Conservation (phyloP, 2,113 vertebrate genomes). For the Meriones unguiculatus region DNA sequence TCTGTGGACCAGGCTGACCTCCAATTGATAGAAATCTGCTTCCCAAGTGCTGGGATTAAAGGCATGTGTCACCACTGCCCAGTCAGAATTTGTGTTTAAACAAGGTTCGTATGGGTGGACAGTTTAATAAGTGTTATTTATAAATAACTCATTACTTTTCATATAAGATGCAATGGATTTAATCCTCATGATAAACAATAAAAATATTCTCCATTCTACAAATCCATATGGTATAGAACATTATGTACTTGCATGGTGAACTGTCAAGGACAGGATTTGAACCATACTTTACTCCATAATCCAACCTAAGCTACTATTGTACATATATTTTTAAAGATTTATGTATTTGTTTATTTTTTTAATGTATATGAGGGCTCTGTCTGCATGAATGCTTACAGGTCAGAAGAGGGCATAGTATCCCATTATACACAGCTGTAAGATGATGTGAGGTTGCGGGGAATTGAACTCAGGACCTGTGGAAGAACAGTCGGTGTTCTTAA, state of each 20-base stretch:
- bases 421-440: too few relatives aligned
- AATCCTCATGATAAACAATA: constrained; percentile 15
- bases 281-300: not conserved
- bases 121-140: constrained; percentile 44
- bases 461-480: too few relatives aligned
- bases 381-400: too few relatives aligned
- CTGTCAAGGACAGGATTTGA: constrained; percentile 29
- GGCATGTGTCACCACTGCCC: not conserved
- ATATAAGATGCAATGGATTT: constrained; percentile 32
- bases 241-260: not conserved
- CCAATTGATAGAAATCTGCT: not conserved
- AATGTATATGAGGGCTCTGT: too few relatives aligned
- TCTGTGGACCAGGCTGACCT: not conserved
- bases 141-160: constrained; percentile 40
- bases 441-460: too few relatives aligned
- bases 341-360: too few relatives aligned
- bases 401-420: too few relatives aligned
- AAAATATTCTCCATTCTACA: constrained; percentile 50
- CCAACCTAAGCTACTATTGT: not conserved
- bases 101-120: not conserved
- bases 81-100: constrained; percentile 13
- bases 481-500: too few relatives aligned
- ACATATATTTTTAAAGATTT: too few relatives aligned
- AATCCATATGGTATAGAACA: constrained; percentile 38
- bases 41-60: not conserved